Percentiles rank a stretch among this genome's conserved stretches.
Evolutionary conservation across 2,888 invertebrate genomes (phyloP).

Genomic region (Nemotelus nigrinus): DNA sequence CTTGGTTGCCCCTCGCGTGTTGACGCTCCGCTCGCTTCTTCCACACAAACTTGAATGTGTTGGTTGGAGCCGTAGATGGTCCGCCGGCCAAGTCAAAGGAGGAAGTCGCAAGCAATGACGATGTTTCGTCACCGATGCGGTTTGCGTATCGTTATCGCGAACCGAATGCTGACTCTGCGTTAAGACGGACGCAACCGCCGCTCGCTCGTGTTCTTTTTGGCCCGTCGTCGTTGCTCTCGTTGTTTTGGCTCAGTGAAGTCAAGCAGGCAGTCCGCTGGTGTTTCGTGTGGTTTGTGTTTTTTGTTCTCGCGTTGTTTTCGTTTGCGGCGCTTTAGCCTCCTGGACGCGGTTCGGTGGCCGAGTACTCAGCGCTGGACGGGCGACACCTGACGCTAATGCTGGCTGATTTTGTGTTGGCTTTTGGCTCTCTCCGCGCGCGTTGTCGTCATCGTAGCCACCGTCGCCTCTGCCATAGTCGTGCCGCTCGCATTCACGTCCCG

Average conservation of each 20-base stretch:
- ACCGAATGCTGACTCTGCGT: constrained; percentile 15
- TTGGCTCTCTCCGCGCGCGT: constrained; percentile 48
- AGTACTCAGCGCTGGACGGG: constrained; percentile 38
- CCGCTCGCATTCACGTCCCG: constrained; percentile 38
- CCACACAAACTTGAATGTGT: constrained; percentile 32
- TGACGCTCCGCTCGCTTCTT: neutral
- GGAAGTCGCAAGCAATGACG: constrained; percentile 43
- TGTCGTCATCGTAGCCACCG: neutral
- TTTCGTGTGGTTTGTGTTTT: neutral
- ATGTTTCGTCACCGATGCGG: constrained; percentile 40
- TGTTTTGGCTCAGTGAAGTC: neutral
- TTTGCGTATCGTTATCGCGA: constrained; percentile 30
- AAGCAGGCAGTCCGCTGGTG: neutral
- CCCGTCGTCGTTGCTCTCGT: constrained; percentile 25
- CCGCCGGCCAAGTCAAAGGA: constrained; percentile 1
- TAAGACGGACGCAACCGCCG: constrained; percentile 37
- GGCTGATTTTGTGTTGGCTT: constrained; percentile 38
- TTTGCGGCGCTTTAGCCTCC: constrained; percentile 37
- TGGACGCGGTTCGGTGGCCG: constrained; percentile 32
- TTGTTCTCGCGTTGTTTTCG: constrained; percentile 26
- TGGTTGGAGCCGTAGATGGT: constrained; percentile 20
- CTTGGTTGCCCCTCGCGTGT: neutral
- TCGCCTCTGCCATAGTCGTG: neutral
- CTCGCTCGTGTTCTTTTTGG: constrained; percentile 14
- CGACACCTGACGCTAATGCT: constrained; percentile 48